Evolutionary conservation across 2,888 invertebrate genomes (phyloP).

Genomic region (Teleiodes luculella): DNA sequence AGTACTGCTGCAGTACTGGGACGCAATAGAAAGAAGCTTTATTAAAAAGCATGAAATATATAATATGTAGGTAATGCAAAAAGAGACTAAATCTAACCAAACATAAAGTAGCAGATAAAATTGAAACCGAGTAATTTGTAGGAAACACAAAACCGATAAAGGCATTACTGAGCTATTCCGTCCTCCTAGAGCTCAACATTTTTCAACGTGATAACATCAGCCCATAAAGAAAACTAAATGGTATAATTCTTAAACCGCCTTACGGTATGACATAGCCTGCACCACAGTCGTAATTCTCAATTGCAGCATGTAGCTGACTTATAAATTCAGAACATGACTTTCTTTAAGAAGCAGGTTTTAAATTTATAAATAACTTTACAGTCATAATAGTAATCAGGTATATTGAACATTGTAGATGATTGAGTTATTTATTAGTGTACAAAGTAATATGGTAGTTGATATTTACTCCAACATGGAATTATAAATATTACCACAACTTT

Average conservation of each 20-base stretch:
- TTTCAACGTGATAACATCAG: conserved; percentile 2
- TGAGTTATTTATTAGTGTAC: too few species aligned
- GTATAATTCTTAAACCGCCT: conserved; percentile 1
- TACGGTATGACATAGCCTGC: conserved; percentile 3
- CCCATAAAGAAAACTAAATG: conserved; percentile 3
- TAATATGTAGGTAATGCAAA: too few species aligned
- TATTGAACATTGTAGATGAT: not conserved
- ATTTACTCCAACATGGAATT: not conserved
- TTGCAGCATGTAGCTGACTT: not conserved
- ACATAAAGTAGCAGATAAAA: not conserved
- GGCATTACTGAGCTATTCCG: not conserved
- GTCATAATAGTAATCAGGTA: too few species aligned
- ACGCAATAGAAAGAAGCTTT: too few species aligned
- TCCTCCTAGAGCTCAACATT: not conserved
- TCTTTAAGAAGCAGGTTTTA: not conserved
- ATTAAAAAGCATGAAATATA: too few species aligned
- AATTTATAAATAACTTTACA: conserved; percentile 2
- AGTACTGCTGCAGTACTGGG: too few species aligned
- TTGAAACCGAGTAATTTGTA: not conserved
- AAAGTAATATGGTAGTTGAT: too few species aligned
- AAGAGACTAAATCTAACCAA: not conserved
- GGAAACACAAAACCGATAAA: not conserved
- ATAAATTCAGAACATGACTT: not conserved
- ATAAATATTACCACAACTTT: not conserved
- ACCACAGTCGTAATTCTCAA: not conserved